phyloP scores from a whole-genome alignment of 2,797 vertebrate genomes.

The Sandelia bainsii region DNA sequence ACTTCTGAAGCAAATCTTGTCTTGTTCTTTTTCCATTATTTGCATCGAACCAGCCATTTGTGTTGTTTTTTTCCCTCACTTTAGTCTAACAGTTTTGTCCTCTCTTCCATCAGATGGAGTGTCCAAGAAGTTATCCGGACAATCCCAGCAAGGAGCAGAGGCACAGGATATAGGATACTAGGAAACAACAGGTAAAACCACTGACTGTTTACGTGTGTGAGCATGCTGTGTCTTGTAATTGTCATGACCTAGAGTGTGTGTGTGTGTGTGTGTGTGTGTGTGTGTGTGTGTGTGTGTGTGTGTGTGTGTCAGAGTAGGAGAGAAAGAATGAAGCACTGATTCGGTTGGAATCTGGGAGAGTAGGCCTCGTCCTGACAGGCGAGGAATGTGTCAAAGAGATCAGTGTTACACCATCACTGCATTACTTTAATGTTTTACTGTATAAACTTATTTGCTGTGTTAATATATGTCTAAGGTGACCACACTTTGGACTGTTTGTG shows the following conservation, averaged over 20 bases:
- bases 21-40: neutral
- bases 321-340: conserved; percentile 42
- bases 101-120: conserved; percentile 69
- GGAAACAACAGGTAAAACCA: conserved; percentile 69
- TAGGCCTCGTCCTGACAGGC: conserved; percentile 56
- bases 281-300: neutral
- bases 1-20: neutral
- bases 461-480: neutral
- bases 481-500: neutral
- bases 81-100: conserved; percentile 13
- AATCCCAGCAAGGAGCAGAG: conserved; percentile 52
- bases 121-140: conserved; percentile 48
- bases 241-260: conserved; percentile 25
- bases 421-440: no score
- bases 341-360: conserved; percentile 55
- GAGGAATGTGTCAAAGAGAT: conserved; percentile 50
- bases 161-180: conserved; percentile 67
- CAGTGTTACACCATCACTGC: conserved; percentile 7
- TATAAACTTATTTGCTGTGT: neutral
- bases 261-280: conserved; percentile 5
- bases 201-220: neutral
- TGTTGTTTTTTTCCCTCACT: neutral
- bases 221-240: conserved; percentile 34
- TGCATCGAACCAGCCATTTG: neutral
- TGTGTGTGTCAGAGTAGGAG: conserved; percentile 23